Percentiles rank a stretch among this genome's conserved stretches.
Conservation (phyloP, 1,140 invertebrate species). For the Drosophila simulans region DNA sequence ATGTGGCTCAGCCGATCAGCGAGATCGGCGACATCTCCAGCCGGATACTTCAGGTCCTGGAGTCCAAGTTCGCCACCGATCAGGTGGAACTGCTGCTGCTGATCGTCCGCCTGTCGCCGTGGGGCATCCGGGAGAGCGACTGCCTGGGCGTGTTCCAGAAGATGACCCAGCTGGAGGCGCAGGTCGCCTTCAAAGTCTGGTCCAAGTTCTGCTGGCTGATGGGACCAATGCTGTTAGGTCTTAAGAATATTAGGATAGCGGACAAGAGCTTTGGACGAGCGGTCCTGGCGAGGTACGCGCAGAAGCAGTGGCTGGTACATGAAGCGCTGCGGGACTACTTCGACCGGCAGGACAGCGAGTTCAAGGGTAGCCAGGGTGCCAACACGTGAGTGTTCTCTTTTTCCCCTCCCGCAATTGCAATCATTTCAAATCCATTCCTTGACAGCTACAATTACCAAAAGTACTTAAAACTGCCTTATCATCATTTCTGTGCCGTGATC, state of each 20-base stretch:
- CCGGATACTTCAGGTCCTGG: constrained; percentile 73
- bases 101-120: constrained; percentile 73
- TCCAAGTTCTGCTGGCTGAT: constrained; percentile 84
- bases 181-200: constrained; percentile 83
- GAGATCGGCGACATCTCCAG: constrained; percentile 73
- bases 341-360: constrained; percentile 78
- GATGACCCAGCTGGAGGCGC: constrained; percentile 76
- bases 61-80: constrained; percentile 72
- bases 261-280: constrained; percentile 75
- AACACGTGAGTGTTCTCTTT: constrained; percentile 54
- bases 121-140: constrained; percentile 80
- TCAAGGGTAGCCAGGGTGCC: constrained; percentile 57
- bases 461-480: constrained; percentile 92
- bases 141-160: constrained; percentile 80
- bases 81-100: constrained; percentile 75
- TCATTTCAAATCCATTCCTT: background rate
- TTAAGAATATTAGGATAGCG: constrained; percentile 81
- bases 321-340: constrained; percentile 81
- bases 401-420: too few species aligned
- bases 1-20: constrained; percentile 71
- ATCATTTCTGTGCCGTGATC: constrained; percentile 85
- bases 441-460: constrained; percentile 91
- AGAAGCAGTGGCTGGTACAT: constrained; percentile 82
- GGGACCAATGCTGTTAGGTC: constrained; percentile 83
- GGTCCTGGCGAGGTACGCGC: constrained; percentile 74